A percentile compares a stretch with the other conserved stretches of the same genome.
Conservation (phyloP, 2,113 vertebrate genomes). For the Oncorhynchus mykiss region DNA sequence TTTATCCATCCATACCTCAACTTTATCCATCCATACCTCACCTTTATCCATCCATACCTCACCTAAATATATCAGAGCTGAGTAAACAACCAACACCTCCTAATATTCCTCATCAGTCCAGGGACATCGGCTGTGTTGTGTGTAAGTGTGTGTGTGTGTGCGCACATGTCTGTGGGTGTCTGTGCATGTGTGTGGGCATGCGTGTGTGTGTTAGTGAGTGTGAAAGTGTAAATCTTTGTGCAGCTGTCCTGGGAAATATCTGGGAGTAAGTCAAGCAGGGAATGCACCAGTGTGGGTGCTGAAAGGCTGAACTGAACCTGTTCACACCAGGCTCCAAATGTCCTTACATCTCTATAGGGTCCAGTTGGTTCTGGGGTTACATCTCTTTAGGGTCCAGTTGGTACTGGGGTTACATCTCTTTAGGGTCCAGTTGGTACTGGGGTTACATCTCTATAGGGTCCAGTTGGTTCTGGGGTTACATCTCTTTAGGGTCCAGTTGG, state of each 20-base stretch:
- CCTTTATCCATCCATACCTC: conserved; percentile 20
- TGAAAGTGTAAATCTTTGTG: conserved; percentile 27
- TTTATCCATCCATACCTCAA: no score
- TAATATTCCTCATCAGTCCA: conserved; percentile 4
- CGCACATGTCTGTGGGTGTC: conserved; percentile 1
- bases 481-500: no score
- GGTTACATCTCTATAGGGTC: no score
- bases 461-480: no score
- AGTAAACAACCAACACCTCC: neutral
- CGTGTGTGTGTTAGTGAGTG: neutral
- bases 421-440: no score
- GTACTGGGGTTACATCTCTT: no score
- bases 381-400: no score
- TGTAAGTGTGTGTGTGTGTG: neutral
- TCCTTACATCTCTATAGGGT: conserved; percentile 12
- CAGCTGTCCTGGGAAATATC: conserved; percentile 51
- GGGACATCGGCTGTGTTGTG: conserved; percentile 5
- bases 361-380: no score
- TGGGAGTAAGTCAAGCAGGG: conserved; percentile 33
- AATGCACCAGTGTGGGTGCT: conserved; percentile 13
- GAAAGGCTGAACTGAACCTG: conserved; percentile 30
- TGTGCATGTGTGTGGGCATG: neutral
- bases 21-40: no score
- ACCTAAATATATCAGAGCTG: no score
- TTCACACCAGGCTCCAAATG: conserved; percentile 21